These are phyloP conservation scores for Nansenia antarctica DNA, from an alignment of 2,113 vertebrate species.

Conservation along the genomic window DNA sequence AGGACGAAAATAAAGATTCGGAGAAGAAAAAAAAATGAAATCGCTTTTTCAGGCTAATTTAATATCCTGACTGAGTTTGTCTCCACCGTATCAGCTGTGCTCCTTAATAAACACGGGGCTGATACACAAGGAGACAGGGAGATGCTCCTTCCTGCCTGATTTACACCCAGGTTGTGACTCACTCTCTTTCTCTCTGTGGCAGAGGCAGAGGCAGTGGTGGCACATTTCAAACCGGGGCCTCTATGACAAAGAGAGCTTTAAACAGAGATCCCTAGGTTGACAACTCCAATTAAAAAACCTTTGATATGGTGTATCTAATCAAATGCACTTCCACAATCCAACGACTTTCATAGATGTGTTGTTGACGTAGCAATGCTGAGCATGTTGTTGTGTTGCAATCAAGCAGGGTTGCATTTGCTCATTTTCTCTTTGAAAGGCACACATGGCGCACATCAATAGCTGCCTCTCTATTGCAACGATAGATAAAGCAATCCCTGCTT, in stretches of 20 bases:
- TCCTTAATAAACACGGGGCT: constrained; percentile 20
- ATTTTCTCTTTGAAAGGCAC: constrained; percentile 41
- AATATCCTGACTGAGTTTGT: constrained; percentile 37
- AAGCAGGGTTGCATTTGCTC: constrained; percentile 27
- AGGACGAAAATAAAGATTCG: no score
- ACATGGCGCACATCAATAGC: constrained; percentile 23
- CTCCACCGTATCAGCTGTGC: constrained; percentile 1
- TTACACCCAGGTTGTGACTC: constrained; percentile 5
- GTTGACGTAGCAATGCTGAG: background rate
- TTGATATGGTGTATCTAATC: constrained; percentile 36
- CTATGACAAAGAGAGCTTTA: constrained; percentile 28
- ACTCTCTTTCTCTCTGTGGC: constrained; percentile 29
- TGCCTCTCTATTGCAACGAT: background rate
- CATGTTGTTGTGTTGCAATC: constrained; percentile 41
- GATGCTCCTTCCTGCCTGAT: constrained; percentile 1
- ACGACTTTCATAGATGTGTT: background rate
- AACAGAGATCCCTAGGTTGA: constrained; percentile 39
- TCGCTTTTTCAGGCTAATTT: constrained; percentile 31
- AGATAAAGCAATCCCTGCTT: constrained; percentile 17
- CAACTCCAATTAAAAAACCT: constrained; percentile 54
- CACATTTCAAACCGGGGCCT: constrained; percentile 33
- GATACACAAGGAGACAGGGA: background rate
- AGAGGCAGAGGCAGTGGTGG: constrained; percentile 20
- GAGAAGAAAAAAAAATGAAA: background rate
- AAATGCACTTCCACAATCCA: constrained; percentile 40